Percentiles rank a stretch among this genome's conserved stretches.
Conservation (phyloP, 2,113 vertebrate species). For the Cyprinodon variegatus region DNA sequence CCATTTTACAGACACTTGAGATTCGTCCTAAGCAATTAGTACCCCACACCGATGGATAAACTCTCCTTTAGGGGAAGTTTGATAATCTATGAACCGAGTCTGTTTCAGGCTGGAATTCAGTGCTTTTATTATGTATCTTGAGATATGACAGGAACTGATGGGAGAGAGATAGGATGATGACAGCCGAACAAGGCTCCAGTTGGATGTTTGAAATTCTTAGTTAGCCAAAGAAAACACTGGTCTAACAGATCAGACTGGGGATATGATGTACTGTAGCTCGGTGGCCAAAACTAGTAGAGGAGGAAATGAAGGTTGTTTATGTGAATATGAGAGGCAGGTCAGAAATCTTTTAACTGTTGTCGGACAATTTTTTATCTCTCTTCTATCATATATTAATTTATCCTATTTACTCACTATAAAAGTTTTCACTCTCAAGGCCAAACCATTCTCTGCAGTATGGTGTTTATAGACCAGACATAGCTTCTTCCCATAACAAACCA, state of each 20-base stretch:
- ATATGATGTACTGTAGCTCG: background rate
- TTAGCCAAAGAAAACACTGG: background rate
- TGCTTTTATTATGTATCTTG: background rate
- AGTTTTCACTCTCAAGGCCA: too few relatives aligned
- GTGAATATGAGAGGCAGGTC: background rate
- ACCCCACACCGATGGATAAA: background rate
- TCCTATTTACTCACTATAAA: too few relatives aligned
- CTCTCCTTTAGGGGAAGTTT: background rate
- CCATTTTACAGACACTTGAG: background rate
- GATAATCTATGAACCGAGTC: background rate
- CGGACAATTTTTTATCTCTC: too few relatives aligned
- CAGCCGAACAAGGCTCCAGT: background rate
- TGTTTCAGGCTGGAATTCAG: background rate
- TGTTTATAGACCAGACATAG: too few relatives aligned
- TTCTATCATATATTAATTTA: too few relatives aligned
- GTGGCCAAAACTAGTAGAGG: background rate
- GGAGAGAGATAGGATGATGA: background rate
- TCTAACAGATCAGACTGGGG: background rate
- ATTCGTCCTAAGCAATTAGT: background rate
- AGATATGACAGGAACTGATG: slow-evolving; percentile 3
- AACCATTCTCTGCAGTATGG: too few relatives aligned
- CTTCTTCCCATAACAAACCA: too few relatives aligned
- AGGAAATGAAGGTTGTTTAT: background rate
- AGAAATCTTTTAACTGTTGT: background rate
- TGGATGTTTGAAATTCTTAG: background rate